Base-by-base conservation (phyloP, 2,888 invertebrate species). In the Tricholauxania praeusta region DNA sequence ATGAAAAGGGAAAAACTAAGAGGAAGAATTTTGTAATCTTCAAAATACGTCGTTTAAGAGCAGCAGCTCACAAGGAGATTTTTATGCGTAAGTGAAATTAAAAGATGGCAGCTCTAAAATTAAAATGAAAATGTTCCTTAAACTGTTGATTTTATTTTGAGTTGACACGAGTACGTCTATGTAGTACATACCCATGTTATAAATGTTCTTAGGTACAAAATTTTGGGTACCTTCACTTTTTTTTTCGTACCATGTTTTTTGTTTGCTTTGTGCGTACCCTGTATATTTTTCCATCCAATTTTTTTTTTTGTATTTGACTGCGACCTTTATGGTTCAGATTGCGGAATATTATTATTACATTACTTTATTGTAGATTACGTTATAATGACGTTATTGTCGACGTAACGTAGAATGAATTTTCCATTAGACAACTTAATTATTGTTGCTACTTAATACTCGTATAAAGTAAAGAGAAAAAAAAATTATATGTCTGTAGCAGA, bases 381-480 rank as follows among this genome's bases (percentile, higher is more conserved):
- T 78, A 76, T 76, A 78, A 78, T 78, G 76, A 76, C 72, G 76
- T 75, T 75, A 75, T 76, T 76, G 70, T 74, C 39, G 39, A 39
- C 39, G 39, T 10, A 39, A 67, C 66, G 72, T 69, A n/a, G 12
- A 65, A 53, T 65, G 53, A 65, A 75, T 71, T 74, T 75, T 74
- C 59, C 72, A 74, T 76, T 76, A 75, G 64, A 72, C 74, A 74
- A 76, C 64, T 74, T 75, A 75, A 76, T 78, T 77, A 76, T 76
- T 72, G 65, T 74, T 72, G 70, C 73, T 75, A 48, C 60, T 15
- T 22, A n/a, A n/a, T 22, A 55, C 17, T n/a, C 15, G 17, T 15
- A 12, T 55, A 22, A 55, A 19, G 22, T 55, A 55, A 17, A n/a
- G n/a, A n/a, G 19, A 55, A 17, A 17, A 55, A 55, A 17, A 55